Evolutionary conservation across 2,797 vertebrate genomes (phyloP), one percentile per base, ranked within the genome.

Genomic region (Capromys pilorides): DNA sequence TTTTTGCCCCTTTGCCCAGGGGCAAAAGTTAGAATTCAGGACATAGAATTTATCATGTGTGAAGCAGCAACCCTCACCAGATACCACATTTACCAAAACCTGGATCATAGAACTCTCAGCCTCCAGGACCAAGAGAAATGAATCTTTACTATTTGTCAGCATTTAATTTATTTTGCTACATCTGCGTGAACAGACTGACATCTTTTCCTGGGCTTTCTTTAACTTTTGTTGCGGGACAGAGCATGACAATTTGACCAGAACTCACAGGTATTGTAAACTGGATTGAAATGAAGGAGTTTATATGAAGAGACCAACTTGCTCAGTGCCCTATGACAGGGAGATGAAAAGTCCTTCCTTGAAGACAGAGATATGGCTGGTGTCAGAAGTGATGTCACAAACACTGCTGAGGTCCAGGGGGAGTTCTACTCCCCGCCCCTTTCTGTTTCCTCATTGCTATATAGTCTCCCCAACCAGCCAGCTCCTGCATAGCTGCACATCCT

Each of bases 331-430:
- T 22, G 3, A 61, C 33, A 91, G 61, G 31, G 45, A 71, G 39
- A 79, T 49, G 8, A 24, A 73, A 90, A 77, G n/a, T 51, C 41
- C 59, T 82, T 33, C 64, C 75, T n/a, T n/a, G 31, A 67, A 93
- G 69, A 18, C 89, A 79, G 67, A 41, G 62, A 6, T 66, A 0
- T 73, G n/a, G 21, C 54, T 59, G 24, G 31, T 73, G 28, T 39
- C 61, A 45, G 49, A 66, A 9, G 11, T 97, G 93, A 96, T 92
- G 88, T 96, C 96, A 97, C 66, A 83, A 90, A 41, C 75, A 87
- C 33, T 90, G 49, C 69, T 97, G 93, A 97, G 41, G 41, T 97
- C 97, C 95, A 33, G 95, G 73, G 95, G 54, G 16, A 86, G 61
- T 75, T 77, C 81, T 61, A n/a, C 45, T 79, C 33, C 77, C 36